Conservation (phyloP, 2,113 vertebrate species). For the Lates calcarifer region DNA sequence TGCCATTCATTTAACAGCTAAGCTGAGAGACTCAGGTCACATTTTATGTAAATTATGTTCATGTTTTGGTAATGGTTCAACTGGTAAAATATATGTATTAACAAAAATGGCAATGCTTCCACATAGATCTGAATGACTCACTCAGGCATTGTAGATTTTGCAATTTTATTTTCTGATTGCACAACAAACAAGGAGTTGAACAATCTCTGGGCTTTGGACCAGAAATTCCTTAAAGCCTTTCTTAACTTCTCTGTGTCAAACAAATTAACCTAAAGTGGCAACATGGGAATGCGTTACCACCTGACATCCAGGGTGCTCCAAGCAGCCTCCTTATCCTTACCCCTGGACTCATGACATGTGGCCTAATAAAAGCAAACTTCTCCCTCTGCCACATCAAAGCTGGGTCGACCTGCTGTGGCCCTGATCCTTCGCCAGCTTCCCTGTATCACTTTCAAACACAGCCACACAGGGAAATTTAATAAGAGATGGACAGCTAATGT, state of each 20-base stretch:
- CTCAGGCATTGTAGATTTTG: background rate
- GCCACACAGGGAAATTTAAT: conserved; percentile 76
- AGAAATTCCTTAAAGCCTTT: conserved; percentile 9
- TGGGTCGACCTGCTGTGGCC: conserved; percentile 52
- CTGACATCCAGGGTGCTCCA: conserved; percentile 45
- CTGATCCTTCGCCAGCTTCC: conserved; percentile 65
- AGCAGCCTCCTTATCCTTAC: conserved; percentile 34
- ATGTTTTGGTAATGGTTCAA: background rate
- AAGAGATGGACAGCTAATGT: conserved; percentile 80
- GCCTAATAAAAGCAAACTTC: conserved; percentile 74
- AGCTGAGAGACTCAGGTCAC: conserved; percentile 10
- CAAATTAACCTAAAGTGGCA: conserved; percentile 43
- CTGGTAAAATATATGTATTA: conserved; percentile 15
- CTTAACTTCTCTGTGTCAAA: conserved; percentile 34
- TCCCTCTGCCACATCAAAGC: conserved; percentile 76
- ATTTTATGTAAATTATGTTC: conserved; percentile 5
- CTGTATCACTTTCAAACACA: conserved; percentile 83
- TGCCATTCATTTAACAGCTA: conserved; percentile 23
- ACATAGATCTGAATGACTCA: conserved; percentile 8
- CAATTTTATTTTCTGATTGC: conserved; percentile 40
- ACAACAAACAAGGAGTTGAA: conserved; percentile 34
- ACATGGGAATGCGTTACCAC: conserved; percentile 47
- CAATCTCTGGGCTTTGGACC: conserved; percentile 11
- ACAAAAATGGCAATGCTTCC: conserved; percentile 11
- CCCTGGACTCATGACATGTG: conserved; percentile 63